Base-by-base conservation (phyloP, 1,140 invertebrate species). In the Rhopalosiphum padi region DNA sequence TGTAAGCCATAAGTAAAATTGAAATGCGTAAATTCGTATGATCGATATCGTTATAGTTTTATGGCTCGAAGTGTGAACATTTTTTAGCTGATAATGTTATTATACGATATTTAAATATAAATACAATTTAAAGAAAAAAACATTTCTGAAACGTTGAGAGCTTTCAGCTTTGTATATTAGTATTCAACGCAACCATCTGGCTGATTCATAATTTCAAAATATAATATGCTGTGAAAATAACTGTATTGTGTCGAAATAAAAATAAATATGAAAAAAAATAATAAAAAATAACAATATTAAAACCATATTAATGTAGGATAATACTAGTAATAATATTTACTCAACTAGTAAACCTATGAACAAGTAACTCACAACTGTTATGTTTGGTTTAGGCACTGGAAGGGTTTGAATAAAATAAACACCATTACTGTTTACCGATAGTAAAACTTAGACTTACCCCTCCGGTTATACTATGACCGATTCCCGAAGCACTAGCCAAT, bases 381-480 rank as follows among this genome's bases (percentile, higher is more conserved):
- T 60, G 0, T 15, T 15, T 30, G 60, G 30, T 68, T 30, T 68
- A 4, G 30, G 30, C 2, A 11, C 30, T 5, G 2, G 30, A 68
- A 0, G 25, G 25, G 4, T n/a, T 68, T n/a, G 23, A 68, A 68
- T n/a, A 68, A 68, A 68, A 41, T 41, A 41, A n/a, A 68, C 15
- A 15, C 11, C 30, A 11, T n/a, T 68, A 5, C 11, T 11, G 30
- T n/a, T 15, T 68, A 15, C 11, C 0, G 60, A 68, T n/a, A 68
- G 30, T 68, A 68, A 15, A 68, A 30, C 9, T 68, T 68, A 68
- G 11, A 46, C 93, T 87, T 41, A 94, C 94, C 46, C 91, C 91
- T 83, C 77, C 91, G 15, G 91, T 93, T 53, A 93, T 93, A 21
- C 90, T 90, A 51, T 94, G 94, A 25, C 91, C 94, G 15, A 88